Conservation (phyloP, 2,888 invertebrate genomes). For the Aphidius colemani region DNA sequence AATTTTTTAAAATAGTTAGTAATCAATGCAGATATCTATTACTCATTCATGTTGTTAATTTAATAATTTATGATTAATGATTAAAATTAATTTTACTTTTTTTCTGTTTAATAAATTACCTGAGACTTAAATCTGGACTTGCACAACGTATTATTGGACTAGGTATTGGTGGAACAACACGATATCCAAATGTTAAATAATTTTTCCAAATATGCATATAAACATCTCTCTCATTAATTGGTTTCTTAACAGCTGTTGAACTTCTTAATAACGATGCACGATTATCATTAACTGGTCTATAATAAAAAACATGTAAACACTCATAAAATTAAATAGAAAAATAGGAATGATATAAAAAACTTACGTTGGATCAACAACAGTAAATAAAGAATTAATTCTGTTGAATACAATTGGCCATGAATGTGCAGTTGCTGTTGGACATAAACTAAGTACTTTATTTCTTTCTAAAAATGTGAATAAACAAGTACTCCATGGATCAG, state of each 20-base stretch:
- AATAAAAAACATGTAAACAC: constrained; percentile 38
- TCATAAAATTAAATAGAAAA: constrained; percentile 22
- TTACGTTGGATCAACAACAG: constrained; percentile 93
- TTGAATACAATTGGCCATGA: constrained; percentile 96
- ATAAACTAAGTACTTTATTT: constrained; percentile 78
- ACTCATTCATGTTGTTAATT: constrained; percentile 17
- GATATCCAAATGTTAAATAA: constrained; percentile 94
- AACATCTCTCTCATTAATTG: constrained; percentile 90
- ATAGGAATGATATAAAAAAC: constrained; percentile 50
- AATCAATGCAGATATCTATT: constrained; percentile 6
- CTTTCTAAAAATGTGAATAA: constrained; percentile 88
- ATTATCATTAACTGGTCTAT: constrained; percentile 93
- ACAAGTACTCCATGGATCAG: constrained; percentile 91
- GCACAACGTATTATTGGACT: constrained; percentile 88
- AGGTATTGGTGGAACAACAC: constrained; percentile 90
- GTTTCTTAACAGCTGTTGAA: constrained; percentile 85
- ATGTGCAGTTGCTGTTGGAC: constrained; percentile 84
- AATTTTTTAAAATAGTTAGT: constrained; percentile 29
- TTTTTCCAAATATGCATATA: constrained; percentile 98
- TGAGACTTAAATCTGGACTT: constrained; percentile 88
- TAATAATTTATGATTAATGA: not conserved
- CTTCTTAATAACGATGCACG: constrained; percentile 90
- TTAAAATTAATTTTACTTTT: not conserved
- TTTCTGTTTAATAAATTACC: constrained; percentile 64
- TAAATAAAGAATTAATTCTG: constrained; percentile 86